Conservation (phyloP, 92 coral and sea anemone genomes). For the Epizoanthus rinbou region DNA sequence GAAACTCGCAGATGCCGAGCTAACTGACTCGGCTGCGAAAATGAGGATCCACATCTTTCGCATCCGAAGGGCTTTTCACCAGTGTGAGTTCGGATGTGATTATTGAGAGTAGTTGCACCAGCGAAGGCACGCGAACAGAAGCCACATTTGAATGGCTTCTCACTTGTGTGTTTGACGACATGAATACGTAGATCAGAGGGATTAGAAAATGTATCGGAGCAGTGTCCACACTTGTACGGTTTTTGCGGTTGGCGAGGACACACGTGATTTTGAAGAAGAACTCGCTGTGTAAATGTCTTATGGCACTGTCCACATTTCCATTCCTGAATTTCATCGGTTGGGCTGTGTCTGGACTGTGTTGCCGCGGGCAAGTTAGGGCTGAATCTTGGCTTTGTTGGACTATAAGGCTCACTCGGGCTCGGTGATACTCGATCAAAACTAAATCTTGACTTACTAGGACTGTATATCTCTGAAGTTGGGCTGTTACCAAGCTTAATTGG, state of each 20-base stretch:
- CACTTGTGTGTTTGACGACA: conserved; percentile 86
- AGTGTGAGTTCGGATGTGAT: conserved; percentile 93
- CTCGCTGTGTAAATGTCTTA: conserved; percentile 81
- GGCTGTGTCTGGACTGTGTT: conserved; percentile 19
- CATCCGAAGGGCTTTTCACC: conserved; percentile 94
- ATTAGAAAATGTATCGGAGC: conserved; percentile 81
- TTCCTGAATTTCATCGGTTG: conserved; percentile 54
- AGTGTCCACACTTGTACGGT: conserved; percentile 90
- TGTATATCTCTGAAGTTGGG: background rate
- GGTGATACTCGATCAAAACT: conserved; percentile 6
- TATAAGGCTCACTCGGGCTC: conserved; percentile 9
- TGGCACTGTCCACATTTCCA: conserved; percentile 94
- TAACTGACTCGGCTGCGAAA: conserved; percentile 89
- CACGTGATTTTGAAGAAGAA: conserved; percentile 80
- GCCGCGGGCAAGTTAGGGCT: conserved; percentile 27
- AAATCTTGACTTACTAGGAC: background rate
- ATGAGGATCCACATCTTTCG: conserved; percentile 77
- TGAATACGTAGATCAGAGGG: conserved; percentile 91
- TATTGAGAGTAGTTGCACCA: conserved; percentile 92
- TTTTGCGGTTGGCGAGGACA: conserved; percentile 80
- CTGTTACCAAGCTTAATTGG: background rate
- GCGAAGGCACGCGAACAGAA: conserved; percentile 91
- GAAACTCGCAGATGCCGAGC: conserved; percentile 71
- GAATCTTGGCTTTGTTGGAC: conserved; percentile 30
- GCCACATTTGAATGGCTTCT: conserved; percentile 95